Conservation (phyloP, 1,140 invertebrate species). For the Drosophila grimshawi region DNA sequence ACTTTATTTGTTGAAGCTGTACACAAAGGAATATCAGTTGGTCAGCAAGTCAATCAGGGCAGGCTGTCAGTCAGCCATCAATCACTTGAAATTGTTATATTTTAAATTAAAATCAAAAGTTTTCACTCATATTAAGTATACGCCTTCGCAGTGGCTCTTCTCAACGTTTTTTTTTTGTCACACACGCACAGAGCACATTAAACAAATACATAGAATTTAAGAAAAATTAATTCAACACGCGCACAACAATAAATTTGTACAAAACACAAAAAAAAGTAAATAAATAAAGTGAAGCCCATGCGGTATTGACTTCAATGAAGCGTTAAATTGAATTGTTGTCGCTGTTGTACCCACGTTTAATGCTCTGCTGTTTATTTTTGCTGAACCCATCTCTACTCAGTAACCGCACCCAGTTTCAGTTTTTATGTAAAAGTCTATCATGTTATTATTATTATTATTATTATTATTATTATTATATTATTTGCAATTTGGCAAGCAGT, state of each 20-base stretch:
- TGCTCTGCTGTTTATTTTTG: conserved; percentile 21
- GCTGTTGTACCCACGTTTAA: conserved; percentile 59
- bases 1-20: conserved; percentile 38
- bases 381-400: not conserved
- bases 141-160: conserved; percentile 1
- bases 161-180: not conserved
- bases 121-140: conserved; percentile 28
- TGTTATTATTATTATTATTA: conserved; percentile 20
- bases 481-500: conserved; percentile 68
- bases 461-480: conserved; percentile 67
- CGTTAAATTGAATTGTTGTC: conserved; percentile 82
- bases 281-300: conserved; percentile 33
- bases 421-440: conserved; percentile 33
- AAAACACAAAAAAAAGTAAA: conserved; percentile 25
- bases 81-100: conserved; percentile 31
- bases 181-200: not conserved
- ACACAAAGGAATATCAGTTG: not conserved
- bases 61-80: conserved; percentile 32
- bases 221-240: conserved; percentile 38
- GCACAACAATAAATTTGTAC: conserved; percentile 47
- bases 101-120: not conserved
- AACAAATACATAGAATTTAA: conserved; percentile 4
- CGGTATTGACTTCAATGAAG: conserved; percentile 57
- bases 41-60: conserved; percentile 20
- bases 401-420: conserved; percentile 17